A percentile compares a stretch with the other conserved stretches of the same genome.
phyloP scores from a whole-genome alignment of 2,888 invertebrate species.

The Agrotis exclamationis region DNA sequence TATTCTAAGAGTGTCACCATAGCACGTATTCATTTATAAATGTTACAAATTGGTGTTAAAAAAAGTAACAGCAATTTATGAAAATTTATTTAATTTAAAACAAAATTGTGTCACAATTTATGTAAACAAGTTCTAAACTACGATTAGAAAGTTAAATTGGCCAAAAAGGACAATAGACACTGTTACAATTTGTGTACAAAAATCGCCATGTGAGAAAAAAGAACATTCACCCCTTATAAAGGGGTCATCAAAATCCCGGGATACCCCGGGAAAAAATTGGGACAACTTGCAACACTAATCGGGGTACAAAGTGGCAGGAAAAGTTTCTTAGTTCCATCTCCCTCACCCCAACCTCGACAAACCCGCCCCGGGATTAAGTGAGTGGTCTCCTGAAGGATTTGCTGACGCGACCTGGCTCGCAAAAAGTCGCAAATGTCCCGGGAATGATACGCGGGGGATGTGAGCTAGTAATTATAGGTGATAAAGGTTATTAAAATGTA shows the following conservation, averaged over 20 bases:
- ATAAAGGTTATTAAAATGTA: conserved; percentile 30
- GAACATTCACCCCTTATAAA: conserved; percentile 26
- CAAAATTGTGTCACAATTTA: neutral
- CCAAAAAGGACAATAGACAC: neutral
- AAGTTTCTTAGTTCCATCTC: conserved; percentile 65
- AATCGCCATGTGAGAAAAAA: neutral
- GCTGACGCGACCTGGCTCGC: conserved; percentile 65
- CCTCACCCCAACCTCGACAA: conserved; percentile 60
- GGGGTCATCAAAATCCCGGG: conserved; percentile 25
- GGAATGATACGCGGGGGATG: conserved; percentile 57
- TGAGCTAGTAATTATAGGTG: conserved; percentile 58
- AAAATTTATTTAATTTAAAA: neutral
- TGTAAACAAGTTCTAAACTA: neutral
- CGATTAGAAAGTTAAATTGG: conserved; percentile 3
- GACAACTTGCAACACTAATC: conserved; percentile 65
- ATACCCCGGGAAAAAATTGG: conserved; percentile 42
- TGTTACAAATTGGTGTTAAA: neutral
- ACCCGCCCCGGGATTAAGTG: conserved; percentile 68
- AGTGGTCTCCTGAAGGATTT: conserved; percentile 67
- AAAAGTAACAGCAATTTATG: neutral
- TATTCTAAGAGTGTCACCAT: too few relatives aligned
- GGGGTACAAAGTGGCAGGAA: conserved; percentile 70
- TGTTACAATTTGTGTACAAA: neutral
- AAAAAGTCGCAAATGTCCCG: conserved; percentile 68
- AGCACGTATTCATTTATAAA: neutral